Evolutionary conservation across 2,888 invertebrate species (phyloP).

Genomic region (Glyphotaelius pellucidus): DNA sequence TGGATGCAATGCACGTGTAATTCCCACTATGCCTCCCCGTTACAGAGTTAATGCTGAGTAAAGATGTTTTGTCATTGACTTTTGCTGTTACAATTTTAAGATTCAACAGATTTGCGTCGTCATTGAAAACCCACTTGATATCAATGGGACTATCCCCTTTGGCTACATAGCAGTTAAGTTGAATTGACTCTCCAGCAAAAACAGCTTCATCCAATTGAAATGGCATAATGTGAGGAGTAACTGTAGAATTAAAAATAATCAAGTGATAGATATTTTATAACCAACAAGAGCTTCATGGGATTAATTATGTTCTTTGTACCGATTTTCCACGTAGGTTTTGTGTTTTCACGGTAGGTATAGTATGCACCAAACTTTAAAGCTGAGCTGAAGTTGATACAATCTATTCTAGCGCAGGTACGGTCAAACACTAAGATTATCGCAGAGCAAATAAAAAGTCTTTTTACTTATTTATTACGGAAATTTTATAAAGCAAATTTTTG

Average conservation of each 20-base stretch:
- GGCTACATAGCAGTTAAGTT: constrained; percentile 82
- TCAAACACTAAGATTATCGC: too few relatives aligned
- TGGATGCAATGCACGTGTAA: constrained; percentile 86
- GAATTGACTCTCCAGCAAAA: constrained; percentile 80
- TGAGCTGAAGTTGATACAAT: too few relatives aligned
- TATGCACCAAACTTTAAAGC: too few relatives aligned
- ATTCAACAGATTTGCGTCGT: constrained; percentile 61
- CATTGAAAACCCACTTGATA: constrained; percentile 82
- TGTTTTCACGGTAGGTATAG: neutral
- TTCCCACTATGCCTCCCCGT: constrained; percentile 85
- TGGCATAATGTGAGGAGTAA: constrained; percentile 81
- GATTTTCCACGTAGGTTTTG: neutral
- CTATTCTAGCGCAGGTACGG: too few relatives aligned
- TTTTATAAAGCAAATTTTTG: too few relatives aligned
- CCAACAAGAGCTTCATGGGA: neutral
- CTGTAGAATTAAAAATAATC: constrained; percentile 72
- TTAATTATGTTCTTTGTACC: neutral
- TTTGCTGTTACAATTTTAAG: constrained; percentile 73
- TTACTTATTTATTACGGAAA: too few relatives aligned
- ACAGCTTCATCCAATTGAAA: constrained; percentile 79
- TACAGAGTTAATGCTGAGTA: constrained; percentile 82
- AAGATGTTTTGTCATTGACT: constrained; percentile 82
- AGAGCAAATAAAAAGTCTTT: too few relatives aligned
- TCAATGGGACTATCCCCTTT: constrained; percentile 86
- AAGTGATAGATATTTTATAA: neutral